A percentile compares a stretch with the other conserved stretches of the same genome.
Evolutionary conservation across 2,113 vertebrate genomes (phyloP).

Genomic region (Monopterus albus): DNA sequence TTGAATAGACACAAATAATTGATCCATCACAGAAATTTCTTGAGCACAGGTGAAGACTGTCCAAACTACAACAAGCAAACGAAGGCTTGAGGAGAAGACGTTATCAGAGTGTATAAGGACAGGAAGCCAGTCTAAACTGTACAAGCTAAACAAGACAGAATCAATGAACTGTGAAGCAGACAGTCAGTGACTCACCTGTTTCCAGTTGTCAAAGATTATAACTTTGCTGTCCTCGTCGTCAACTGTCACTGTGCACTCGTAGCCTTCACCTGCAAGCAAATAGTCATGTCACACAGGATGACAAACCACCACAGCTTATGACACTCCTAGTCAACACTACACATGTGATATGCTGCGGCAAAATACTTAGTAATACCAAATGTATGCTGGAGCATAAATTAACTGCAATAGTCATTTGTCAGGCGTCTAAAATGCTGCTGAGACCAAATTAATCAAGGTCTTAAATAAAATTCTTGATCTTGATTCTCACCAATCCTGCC

Average conservation of each 20-base stretch:
- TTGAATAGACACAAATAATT: conserved; percentile 18
- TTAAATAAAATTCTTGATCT: too few relatives aligned
- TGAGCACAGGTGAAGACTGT: background rate
- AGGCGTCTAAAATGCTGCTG: conserved; percentile 1
- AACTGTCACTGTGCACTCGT: conserved; percentile 78
- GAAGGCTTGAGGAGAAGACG: background rate
- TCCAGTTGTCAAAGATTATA: conserved; percentile 84
- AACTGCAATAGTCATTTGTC: background rate
- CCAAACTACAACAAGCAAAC: background rate
- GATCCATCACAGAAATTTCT: conserved; percentile 9
- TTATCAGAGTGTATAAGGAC: background rate
- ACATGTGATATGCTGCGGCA: background rate
- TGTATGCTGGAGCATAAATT: background rate
- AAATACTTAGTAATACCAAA: background rate
- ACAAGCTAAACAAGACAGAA: background rate
- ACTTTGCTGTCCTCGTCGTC: conserved; percentile 85
- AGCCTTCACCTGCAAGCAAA: conserved; percentile 80
- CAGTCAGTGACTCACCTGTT: conserved; percentile 74
- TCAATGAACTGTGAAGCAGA: background rate
- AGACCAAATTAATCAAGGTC: background rate
- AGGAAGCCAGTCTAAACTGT: background rate
- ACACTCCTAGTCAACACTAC: background rate
- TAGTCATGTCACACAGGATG: conserved; percentile 1
- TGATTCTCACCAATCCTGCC: too few relatives aligned
- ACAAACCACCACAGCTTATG: background rate